Evolutionary conservation across 1,140 invertebrate genomes (phyloP), one percentile per base, ranked within the genome.

Genomic region (Drosophila ananassae): DNA sequence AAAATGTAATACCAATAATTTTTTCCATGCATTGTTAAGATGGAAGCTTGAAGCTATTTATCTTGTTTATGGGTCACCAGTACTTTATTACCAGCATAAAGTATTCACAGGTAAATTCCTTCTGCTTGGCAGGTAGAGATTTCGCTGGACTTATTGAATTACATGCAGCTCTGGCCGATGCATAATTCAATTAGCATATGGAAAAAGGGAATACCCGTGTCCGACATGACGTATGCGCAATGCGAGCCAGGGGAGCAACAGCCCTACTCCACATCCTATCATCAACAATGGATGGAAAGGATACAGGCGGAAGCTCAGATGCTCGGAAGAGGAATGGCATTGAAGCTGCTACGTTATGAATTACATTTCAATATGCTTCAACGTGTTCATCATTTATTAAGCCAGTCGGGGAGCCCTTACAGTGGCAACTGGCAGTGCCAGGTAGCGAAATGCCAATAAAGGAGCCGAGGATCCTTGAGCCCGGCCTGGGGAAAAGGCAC

Each of bases 361-460:
- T 87, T 82, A 87, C 71, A 87, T 87, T 87, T 87, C 83, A 87
- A 87, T 87, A 82, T 87, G 82, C 82, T 76, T 87, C 82, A 87
- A 73, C 83, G 71, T 82, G 78, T 76, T 87, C 82, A 87, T 87
- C 82, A 82, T 79, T 87, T 87, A 87, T 87, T 87, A 79, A 89
- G 51, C 48, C 52, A 34, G 47, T 58, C 68, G 55, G 53, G 78
- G 55, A 59, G 56, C 34, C 39, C 8, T 13, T 3, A 41, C 39
- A 41, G 39, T 58, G 32, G 44, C 12, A 50, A 12, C 13, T 46
- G 52, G 46, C 32, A 56, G 22, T 54, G 17, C 30, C 56, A 25
- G 53, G 28, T 34, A 61, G 59, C 57, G 30, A 69, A 75, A 79
- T 68, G 83, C 56, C 75, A 75, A 68, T 79, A 69, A 75, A 68